phyloP scores from a whole-genome alignment of 2,797 vertebrate species.

The Silurus lanzhouensis region DNA sequence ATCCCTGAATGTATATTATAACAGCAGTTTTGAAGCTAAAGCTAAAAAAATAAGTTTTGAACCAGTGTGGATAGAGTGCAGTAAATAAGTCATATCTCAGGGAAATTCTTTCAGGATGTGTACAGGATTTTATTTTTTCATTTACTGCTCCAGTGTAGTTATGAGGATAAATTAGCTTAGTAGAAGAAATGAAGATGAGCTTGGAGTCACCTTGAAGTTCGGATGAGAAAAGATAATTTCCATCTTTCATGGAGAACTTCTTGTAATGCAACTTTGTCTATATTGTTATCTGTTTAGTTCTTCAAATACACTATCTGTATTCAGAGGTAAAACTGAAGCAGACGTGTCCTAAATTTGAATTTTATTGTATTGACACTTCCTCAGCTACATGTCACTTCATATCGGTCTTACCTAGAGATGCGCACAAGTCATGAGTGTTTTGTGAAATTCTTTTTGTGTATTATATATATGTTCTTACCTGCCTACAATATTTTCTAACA shows the following conservation, averaged over 20 bases:
- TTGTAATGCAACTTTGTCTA: background rate
- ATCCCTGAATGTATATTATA: background rate
- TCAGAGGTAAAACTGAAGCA: background rate
- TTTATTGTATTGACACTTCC: background rate
- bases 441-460: background rate
- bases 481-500: background rate
- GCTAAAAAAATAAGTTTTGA: background rate
- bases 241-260: background rate
- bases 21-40: background rate
- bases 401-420: background rate
- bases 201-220: slow-evolving; percentile 1
- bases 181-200: slow-evolving; percentile 2
- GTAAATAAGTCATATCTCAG: background rate
- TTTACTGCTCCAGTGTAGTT: background rate
- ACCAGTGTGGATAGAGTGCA: background rate
- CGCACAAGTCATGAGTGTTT: background rate
- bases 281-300: background rate
- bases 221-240: background rate
- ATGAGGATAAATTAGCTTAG: slow-evolving; percentile 10
- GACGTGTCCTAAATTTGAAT: background rate
- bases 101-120: slow-evolving; percentile 3
- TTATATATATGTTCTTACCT: background rate
- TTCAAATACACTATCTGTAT: background rate
- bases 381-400: too few species aligned
- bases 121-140: background rate